These are phyloP conservation scores for Bemisia tabaci DNA, from an alignment of 1,140 invertebrate species.

Conservation along the genomic window DNA sequence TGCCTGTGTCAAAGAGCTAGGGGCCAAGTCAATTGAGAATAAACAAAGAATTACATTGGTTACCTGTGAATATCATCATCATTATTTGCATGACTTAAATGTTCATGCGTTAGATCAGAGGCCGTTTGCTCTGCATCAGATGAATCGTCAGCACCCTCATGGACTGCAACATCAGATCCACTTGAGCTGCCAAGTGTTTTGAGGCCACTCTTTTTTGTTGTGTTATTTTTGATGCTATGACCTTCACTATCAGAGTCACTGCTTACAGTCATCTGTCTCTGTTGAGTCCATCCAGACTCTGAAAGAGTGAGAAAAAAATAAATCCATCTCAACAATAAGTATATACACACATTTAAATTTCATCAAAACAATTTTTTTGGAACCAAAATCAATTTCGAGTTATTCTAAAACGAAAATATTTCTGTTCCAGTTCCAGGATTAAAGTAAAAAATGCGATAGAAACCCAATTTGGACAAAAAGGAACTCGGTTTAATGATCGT, in stretches of 20 bases:
- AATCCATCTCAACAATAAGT: no score
- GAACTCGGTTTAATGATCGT: no score
- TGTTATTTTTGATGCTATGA: conserved; percentile 2
- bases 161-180: conserved; percentile 5
- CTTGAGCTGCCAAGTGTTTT: conserved; percentile 2
- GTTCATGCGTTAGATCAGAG: not conserved
- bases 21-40: no score
- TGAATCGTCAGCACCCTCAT: not conserved
- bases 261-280: not conserved
- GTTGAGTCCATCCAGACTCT: conserved; percentile 5
- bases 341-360: no score
- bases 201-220: not conserved
- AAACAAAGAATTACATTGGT: not conserved
- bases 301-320: not conserved
- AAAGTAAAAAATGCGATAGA: no score
- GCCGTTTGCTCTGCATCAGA: not conserved
- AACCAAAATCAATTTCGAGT: no score
- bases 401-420: no score
- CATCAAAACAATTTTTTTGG: no score
- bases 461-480: no score
- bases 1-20: no score
- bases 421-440: no score
- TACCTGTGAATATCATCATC: not conserved
- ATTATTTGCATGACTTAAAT: not conserved
- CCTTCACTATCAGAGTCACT: conserved; percentile 6